phyloP scores from a whole-genome alignment of 2,888 invertebrate species.

The Hirtodrosophila duncani region DNA sequence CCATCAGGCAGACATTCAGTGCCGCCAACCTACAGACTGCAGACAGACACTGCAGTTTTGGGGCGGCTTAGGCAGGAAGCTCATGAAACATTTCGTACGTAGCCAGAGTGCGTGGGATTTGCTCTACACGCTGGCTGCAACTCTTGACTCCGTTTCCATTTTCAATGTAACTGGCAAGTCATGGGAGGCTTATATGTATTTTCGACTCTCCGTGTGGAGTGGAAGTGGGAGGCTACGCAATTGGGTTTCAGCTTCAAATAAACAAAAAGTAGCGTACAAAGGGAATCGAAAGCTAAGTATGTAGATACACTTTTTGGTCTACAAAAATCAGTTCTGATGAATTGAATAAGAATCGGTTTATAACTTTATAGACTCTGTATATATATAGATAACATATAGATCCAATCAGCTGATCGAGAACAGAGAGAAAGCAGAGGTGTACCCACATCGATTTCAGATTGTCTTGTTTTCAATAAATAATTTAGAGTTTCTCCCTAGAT shows the following conservation, averaged over 20 bases:
- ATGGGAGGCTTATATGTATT: constrained; percentile 39
- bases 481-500: too few species aligned
- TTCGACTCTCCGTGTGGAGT: not conserved
- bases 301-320: constrained; percentile 1
- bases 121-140: constrained; percentile 18
- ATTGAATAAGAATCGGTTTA: too few species aligned
- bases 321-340: too few species aligned
- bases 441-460: too few species aligned
- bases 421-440: too few species aligned
- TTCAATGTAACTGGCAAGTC: constrained; percentile 56
- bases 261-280: constrained; percentile 30
- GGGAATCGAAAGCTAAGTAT: not conserved
- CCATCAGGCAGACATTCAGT: constrained; percentile 17
- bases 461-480: too few species aligned
- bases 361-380: too few species aligned
- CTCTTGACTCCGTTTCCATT: too few species aligned
- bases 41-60: constrained; percentile 27
- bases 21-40: constrained; percentile 23
- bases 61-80: constrained; percentile 55
- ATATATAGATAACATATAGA: too few species aligned
- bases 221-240: constrained; percentile 60
- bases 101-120: constrained; percentile 54
- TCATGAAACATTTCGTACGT: constrained; percentile 34
- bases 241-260: constrained; percentile 31
- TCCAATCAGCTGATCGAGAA: too few species aligned